Evolutionary conservation across 2,113 vertebrate genomes (phyloP), one percentile per base, ranked within the genome.

Genomic region (Rattus norvegicus): DNA sequence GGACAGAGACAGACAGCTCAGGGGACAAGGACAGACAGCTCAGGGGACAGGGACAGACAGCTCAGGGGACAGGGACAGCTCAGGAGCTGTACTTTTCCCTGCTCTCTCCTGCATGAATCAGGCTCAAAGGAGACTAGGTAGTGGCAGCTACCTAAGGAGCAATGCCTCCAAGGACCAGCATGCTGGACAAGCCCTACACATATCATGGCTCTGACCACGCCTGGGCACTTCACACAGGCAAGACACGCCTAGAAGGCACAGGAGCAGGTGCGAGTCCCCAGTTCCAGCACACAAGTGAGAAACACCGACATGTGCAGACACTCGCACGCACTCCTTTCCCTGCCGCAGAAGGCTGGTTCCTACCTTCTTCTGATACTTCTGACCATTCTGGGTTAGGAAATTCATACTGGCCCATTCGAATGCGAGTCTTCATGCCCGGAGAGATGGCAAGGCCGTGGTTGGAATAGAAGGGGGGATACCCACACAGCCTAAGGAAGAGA

Each of bases 371-470:
- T 0, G 99, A 99, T 6, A 99, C 99, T 39, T 99, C 99, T 0
- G 99, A 99, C 99, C 99, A 99, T n/a, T 99, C 99, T 0, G 99
- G 99, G 43, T 99, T 99, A 96, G 99, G 99, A 90, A 99, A 99
- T 97, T 99, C 99, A 2, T 99, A 99, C 84, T 99, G 99, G 75
- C 99, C 99, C 99, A 99, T 99, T 12, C 99, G 99, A 97, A 99
- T 99, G 47, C 99, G 98, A 96, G 92, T 99, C 98, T 99, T 99
- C 99, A 99, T 99, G 93, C 99, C 99, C 0, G 99, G 99, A n/a
- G 99, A 99, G 97, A 99, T 99, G 98, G 99, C 99, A 76, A 99
- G 98, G 83, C 99, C 99, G 0, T 99, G 99, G 98, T 99, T 99
- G 80, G 99, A 99, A 97, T 99, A 99, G 98, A 99, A 99, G 0